Percentiles rank a stretch among this genome's conserved stretches.
These are phyloP conservation scores for Pollenia labialis DNA, from an alignment of 2,888 invertebrate genomes.

Conservation along the genomic window DNA sequence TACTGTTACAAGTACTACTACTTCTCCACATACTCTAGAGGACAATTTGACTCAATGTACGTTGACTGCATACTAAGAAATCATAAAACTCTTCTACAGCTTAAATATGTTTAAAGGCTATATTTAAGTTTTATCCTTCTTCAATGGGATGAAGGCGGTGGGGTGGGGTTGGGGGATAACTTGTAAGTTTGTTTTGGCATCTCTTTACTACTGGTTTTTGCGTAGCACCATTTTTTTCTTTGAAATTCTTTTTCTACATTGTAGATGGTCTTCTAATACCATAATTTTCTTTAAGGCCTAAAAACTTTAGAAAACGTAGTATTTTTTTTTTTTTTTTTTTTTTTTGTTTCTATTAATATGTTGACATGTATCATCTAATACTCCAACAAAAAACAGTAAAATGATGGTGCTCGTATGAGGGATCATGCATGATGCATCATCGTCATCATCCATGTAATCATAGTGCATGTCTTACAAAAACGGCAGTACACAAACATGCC, in stretches of 20 bases:
- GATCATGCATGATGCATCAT: neutral
- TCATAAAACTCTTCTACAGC: neutral
- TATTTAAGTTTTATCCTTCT: slow-evolving; percentile 15
- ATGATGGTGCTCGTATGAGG: slow-evolving; percentile 34
- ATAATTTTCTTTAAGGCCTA: slow-evolving; percentile 63
- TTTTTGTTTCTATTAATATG: slow-evolving; percentile 36
- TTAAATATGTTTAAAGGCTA: slow-evolving; percentile 23
- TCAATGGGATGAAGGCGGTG: neutral
- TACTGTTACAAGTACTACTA: slow-evolving; percentile 25
- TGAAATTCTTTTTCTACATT: slow-evolving; percentile 34
- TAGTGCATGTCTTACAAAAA: slow-evolving; percentile 21
- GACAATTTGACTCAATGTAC: slow-evolving; percentile 54
- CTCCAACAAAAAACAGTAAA: slow-evolving; percentile 21
- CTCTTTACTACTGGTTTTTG: slow-evolving; percentile 9
- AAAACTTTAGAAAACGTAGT: neutral
- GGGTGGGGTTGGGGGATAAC: no score
- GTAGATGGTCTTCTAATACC: slow-evolving; percentile 34
- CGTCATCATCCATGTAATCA: slow-evolving; percentile 39
- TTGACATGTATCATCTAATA: slow-evolving; percentile 36
- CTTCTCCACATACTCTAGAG: slow-evolving; percentile 51
- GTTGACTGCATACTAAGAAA: slow-evolving; percentile 56
- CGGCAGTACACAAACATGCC: neutral
- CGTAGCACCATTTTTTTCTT: neutral
- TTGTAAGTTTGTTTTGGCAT: slow-evolving; percentile 28
- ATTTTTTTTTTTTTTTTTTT: slow-evolving; percentile 24